Base-by-base conservation (phyloP, 2,888 invertebrate genomes). In the Eilema caniola region DNA sequence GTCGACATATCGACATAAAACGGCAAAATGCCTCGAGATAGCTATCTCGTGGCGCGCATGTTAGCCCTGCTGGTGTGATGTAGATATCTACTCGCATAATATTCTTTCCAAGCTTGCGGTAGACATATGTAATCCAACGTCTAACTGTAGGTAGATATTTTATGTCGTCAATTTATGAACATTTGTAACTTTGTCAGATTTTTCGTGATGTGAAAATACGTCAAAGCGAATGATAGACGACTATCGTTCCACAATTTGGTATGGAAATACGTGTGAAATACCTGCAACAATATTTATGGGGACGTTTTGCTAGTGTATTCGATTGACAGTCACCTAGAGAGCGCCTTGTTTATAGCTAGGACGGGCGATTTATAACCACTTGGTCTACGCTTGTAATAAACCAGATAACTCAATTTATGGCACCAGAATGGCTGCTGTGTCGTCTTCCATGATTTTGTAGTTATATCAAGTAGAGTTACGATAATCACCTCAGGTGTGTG, bases 401-500 rank as follows among this genome's bases (percentile, higher is more conserved):
- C 88, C 83, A 88, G 89, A 92, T 91, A 90, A 89, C 90, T 91
- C 87, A 88, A 89, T 91, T 90, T 89, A 90, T 89, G 88, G 88
- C 85, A 85, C 85, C 86, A 85, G 86, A 89, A 85, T 83, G 85
- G 85, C 79, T 78, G 80, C 81, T 82, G 82, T 84, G 86, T 87
- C 87, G 85, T 82, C 84, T 86, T 84, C 79, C 77, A 86, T 85
- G 85, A 84, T 83, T 83, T 85, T 80, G 78, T 84, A 85, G 86
- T 86, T 90, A 87, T 84, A 86, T 90, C 87, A 87, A 85, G 76
- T 82, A 81, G 87, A 89, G 83, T 88, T 88, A 89, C 86, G 86
- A 83, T 85, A 82, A 87, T 86, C 85, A 84, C 83, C 83, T 83
- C 76, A 83, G 81, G 83, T 85, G 80, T 77, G 76, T 59, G 80